A percentile compares a stretch with the other conserved stretches of the same genome.
Conservation (phyloP, 2,888 invertebrate genomes). For the Cistogaster globosa region DNA sequence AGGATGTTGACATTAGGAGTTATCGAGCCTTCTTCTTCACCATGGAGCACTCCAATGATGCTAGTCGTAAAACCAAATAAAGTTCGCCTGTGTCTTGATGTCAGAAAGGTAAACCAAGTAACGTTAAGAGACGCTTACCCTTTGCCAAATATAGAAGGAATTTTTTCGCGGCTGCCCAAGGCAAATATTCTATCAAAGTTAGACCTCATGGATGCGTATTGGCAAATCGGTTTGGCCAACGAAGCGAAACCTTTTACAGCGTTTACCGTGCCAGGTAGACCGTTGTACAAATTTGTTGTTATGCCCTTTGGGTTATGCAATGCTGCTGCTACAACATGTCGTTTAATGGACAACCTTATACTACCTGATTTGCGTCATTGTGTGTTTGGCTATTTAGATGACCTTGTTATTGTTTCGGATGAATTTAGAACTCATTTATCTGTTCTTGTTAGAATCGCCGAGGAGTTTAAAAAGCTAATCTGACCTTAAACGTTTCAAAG, state of each 20-base stretch:
- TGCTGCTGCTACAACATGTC: constrained; percentile 50
- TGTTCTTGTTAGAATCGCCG: constrained; percentile 1
- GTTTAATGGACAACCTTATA: constrained; percentile 57
- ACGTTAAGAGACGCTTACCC: constrained; percentile 31
- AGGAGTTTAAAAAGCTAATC: constrained; percentile 1
- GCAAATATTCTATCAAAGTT: constrained; percentile 48
- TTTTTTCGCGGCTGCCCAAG: constrained; percentile 27
- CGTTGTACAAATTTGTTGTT: constrained; percentile 55
- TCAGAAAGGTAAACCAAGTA: constrained; percentile 45
- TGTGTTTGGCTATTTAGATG: constrained; percentile 53
- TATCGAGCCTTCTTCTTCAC: constrained; percentile 75
- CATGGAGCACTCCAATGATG: constrained; percentile 75
- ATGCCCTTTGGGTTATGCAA: constrained; percentile 32
- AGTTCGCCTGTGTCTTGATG: constrained; percentile 53
- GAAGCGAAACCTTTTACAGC: constrained; percentile 49
- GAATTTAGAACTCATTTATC: constrained; percentile 37
- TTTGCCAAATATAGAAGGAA: constrained; percentile 38
- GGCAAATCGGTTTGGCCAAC: constrained; percentile 25
- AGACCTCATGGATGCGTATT: constrained; percentile 47
- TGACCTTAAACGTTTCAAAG: neutral
- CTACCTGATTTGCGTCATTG: constrained; percentile 48
- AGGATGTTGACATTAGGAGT: constrained; percentile 67
- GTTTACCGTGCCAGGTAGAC: constrained; percentile 57
- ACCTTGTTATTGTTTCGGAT: constrained; percentile 45
- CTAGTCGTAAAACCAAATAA: constrained; percentile 56